Evolutionary conservation across 2,113 vertebrate species (phyloP).

Genomic region (Psilopsiagon aymara): DNA sequence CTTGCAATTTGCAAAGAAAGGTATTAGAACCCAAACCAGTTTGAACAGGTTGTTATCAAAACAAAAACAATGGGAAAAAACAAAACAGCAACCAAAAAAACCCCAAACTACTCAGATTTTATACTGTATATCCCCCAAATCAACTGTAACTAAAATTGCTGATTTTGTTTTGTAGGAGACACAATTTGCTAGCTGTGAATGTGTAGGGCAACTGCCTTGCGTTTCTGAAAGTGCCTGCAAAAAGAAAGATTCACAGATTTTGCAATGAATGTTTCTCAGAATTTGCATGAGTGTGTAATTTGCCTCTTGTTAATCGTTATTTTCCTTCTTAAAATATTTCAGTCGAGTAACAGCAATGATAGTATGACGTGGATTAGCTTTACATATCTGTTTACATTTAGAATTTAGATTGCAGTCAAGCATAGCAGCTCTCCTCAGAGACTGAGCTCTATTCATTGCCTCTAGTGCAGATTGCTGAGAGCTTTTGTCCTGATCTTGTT

Average conservation of each 20-base stretch:
- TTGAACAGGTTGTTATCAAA: not conserved
- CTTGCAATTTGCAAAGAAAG: not conserved
- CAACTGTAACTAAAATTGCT: not conserved
- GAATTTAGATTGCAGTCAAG: constrained; percentile 57
- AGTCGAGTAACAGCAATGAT: not conserved
- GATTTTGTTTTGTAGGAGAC: not conserved
- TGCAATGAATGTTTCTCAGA: constrained; percentile 21
- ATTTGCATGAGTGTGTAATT: constrained; percentile 46
- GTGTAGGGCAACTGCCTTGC: not conserved
- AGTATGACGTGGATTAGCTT: constrained; percentile 21
- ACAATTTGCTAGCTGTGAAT: not conserved
- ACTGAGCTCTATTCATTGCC: not conserved
- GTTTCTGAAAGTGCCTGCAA: not conserved
- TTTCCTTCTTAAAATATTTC: constrained; percentile 60
- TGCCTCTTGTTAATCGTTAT: constrained; percentile 43
- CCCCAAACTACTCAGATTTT: not conserved
- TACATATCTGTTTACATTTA: constrained; percentile 58
- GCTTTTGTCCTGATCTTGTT: not conserved
- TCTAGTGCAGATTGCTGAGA: not conserved
- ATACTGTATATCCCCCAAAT: not conserved
- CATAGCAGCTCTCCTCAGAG: constrained; percentile 14
- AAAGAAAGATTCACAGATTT: constrained; percentile 21
- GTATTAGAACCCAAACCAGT: not conserved
- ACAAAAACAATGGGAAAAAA: not conserved
- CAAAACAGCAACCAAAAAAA: not conserved